These are phyloP conservation scores for Ceratotherium simum DNA, from an alignment of 2,113 vertebrate species.

Conservation along the genomic window DNA sequence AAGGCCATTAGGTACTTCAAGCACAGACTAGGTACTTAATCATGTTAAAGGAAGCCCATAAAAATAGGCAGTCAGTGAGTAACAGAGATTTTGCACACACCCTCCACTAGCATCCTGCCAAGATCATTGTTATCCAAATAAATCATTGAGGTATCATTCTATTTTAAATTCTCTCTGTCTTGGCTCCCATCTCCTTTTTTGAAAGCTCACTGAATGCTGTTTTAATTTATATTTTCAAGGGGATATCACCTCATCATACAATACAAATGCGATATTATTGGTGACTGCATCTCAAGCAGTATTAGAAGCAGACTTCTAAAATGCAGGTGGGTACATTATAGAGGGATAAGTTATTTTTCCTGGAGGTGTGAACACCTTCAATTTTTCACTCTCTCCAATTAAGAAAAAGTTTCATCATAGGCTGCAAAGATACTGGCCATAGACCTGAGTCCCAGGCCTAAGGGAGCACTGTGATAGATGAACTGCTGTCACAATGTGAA, in stretches of 20 bases:
- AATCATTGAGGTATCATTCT: slow-evolving; percentile 62
- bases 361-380: not conserved
- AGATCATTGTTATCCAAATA: slow-evolving; percentile 59
- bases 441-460: not conserved
- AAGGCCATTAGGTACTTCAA: not conserved
- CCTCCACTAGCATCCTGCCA: slow-evolving; percentile 30
- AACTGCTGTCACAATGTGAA: not conserved
- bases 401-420: not conserved
- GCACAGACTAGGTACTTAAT: slow-evolving; percentile 46
- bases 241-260: slow-evolving; percentile 5
- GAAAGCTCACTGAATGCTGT: slow-evolving; percentile 43
- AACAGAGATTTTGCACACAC: slow-evolving; percentile 33
- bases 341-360: slow-evolving; percentile 5
- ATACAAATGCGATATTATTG: not conserved
- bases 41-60: not conserved
- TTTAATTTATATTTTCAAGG: slow-evolving; percentile 60
- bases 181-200: slow-evolving; percentile 13
- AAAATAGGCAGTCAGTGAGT: slow-evolving; percentile 45
- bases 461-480: not conserved
- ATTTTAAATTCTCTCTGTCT: slow-evolving; percentile 42
- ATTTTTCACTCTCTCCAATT: slow-evolving; percentile 31
- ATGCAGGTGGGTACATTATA: not conserved
- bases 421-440: not conserved
- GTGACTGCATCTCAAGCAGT: slow-evolving; percentile 5
- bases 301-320: slow-evolving; percentile 28